These are phyloP conservation scores for Agrochola lota DNA, from an alignment of 2,888 invertebrate species.

Conservation along the genomic window DNA sequence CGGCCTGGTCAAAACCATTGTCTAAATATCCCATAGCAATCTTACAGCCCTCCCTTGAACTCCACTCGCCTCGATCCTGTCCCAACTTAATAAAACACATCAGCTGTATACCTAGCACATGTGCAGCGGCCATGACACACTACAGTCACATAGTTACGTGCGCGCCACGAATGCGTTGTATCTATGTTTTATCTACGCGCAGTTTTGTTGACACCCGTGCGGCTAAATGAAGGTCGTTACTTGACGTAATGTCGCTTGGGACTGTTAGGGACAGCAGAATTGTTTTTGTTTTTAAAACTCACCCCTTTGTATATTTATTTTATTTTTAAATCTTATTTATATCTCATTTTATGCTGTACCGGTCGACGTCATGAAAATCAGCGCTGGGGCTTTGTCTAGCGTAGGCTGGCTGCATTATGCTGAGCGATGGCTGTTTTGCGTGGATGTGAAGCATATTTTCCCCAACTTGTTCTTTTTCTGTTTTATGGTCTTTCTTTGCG, in stretches of 20 bases:
- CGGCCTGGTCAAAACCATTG: background rate
- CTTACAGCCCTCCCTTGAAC: conserved; percentile 22
- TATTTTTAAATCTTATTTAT: too few relatives aligned
- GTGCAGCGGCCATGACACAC: conserved; percentile 64
- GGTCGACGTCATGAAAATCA: too few relatives aligned
- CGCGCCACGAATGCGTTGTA: conserved; percentile 47
- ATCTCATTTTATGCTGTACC: too few relatives aligned
- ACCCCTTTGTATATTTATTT: too few relatives aligned
- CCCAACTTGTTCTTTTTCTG: too few relatives aligned
- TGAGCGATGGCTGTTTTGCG: too few relatives aligned
- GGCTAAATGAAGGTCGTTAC: conserved; percentile 41
- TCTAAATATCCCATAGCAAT: too few relatives aligned
- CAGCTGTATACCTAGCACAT: conserved; percentile 59
- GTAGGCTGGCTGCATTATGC: too few relatives aligned
- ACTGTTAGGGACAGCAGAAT: background rate
- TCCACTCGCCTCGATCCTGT: conserved; percentile 24
- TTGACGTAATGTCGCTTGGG: conserved; percentile 29
- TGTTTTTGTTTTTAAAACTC: background rate
- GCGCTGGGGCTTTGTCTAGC: too few relatives aligned
- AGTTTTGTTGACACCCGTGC: conserved; percentile 59
- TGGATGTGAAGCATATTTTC: too few relatives aligned
- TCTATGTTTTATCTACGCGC: conserved; percentile 60
- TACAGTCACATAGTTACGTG: conserved; percentile 33
- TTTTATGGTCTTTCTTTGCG: too few relatives aligned
- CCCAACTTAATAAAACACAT: conserved; percentile 37